Conservation (phyloP, 1,140 invertebrate species). For the Semibalanus balanoides region DNA sequence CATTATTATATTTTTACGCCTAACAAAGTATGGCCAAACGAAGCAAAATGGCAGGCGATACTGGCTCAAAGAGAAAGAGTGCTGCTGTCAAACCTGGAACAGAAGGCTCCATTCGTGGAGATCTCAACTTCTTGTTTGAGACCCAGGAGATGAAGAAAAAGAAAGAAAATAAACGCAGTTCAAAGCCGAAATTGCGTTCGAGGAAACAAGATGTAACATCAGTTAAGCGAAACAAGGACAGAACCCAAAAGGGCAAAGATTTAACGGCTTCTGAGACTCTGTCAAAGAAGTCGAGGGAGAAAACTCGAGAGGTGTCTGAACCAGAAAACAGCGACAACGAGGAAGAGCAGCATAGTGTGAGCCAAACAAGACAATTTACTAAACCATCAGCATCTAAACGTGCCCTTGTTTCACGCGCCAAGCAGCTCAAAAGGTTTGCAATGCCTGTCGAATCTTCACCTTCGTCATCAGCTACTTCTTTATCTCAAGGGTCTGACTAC, state of each 20-base stretch:
- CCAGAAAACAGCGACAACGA: neutral
- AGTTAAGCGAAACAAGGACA: neutral
- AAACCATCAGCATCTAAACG: neutral
- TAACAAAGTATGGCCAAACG: neutral
- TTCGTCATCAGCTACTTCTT: neutral
- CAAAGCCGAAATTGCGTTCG: neutral
- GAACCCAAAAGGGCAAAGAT: neutral
- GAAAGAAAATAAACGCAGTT: neutral
- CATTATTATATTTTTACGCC: no score
- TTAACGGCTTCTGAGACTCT: neutral
- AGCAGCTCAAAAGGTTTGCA: neutral
- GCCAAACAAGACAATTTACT: neutral
- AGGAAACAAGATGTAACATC: neutral
- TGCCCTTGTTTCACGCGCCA: neutral
- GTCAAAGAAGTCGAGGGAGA: neutral
- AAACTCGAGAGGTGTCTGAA: neutral
- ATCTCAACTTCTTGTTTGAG: neutral
- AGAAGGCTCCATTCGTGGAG: neutral
- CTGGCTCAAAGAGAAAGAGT: neutral
- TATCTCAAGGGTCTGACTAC: neutral
- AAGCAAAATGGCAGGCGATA: neutral
- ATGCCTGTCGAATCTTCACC: neutral
- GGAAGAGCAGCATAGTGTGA: neutral
- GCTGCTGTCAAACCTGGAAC: neutral
- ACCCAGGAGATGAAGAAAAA: neutral